Percentiles rank a stretch among this genome's conserved stretches.
These are phyloP conservation scores for Plusia festucae DNA, from an alignment of 2,888 invertebrate species.

Conservation along the genomic window DNA sequence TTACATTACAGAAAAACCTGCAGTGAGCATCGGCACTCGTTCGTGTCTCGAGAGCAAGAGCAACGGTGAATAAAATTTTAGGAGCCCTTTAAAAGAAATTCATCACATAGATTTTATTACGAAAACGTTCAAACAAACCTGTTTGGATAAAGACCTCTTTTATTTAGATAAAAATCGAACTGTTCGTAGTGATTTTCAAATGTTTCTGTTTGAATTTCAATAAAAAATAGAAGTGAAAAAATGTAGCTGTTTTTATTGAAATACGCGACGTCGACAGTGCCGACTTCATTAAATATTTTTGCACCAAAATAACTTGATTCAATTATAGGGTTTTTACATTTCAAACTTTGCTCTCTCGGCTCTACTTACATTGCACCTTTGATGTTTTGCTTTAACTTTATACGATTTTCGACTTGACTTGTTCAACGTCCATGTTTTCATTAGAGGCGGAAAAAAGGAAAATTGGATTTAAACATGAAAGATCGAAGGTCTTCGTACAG, in stretches of 20 bases:
- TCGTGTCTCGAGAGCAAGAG: conserved; percentile 75
- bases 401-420: conserved; percentile 78
- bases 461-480: conserved; percentile 79
- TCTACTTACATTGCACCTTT: conserved; percentile 68
- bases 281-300: conserved; percentile 43
- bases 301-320: conserved; percentile 48
- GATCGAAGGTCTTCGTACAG: conserved; percentile 66
- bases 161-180: neutral
- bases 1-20: conserved; percentile 79
- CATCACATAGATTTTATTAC: conserved; percentile 48
- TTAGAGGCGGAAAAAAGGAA: conserved; percentile 72
- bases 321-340: conserved; percentile 58
- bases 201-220: neutral
- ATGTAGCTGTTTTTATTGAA: too few relatives aligned
- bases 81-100: conserved; percentile 69
- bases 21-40: conserved; percentile 83
- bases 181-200: neutral
- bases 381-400: conserved; percentile 73
- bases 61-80: conserved; percentile 77
- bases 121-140: conserved; percentile 22
- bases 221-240: too few relatives aligned
- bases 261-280: too few relatives aligned
- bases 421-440: conserved; percentile 71
- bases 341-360: conserved; percentile 48
- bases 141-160: conserved; percentile 21